Evolutionary conservation across 2,888 invertebrate species (phyloP).

Genomic region (Pammene aurita): DNA sequence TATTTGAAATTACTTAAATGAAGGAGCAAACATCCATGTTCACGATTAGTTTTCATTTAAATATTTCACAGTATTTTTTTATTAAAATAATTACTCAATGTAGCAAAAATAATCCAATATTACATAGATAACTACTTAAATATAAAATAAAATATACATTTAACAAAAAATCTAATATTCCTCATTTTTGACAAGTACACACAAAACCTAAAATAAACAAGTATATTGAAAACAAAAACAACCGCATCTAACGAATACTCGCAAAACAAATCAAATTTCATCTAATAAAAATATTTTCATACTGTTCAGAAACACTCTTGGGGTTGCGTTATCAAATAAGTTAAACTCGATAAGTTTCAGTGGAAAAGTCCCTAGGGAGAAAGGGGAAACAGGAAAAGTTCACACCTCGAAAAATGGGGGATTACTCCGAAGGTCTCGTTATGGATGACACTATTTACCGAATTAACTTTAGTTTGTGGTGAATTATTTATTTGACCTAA

Average conservation of each 20-base stretch:
- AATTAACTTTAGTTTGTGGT: not conserved
- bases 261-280: slow-evolving; percentile 45
- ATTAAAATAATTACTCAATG: no score
- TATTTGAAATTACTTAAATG: no score
- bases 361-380: slow-evolving; percentile 51
- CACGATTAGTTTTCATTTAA: no score
- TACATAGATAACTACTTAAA: no score
- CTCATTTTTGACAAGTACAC: no score
- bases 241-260: slow-evolving; percentile 31
- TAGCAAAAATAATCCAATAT: no score
- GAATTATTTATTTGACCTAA: no score
- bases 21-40: no score
- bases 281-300: slow-evolving; percentile 50
- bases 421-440: slow-evolving; percentile 45
- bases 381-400: slow-evolving; percentile 57
- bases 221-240: slow-evolving; percentile 18
- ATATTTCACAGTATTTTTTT: no score
- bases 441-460: slow-evolving; percentile 19
- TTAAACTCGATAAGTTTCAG: slow-evolving; percentile 70
- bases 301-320: slow-evolving; percentile 41
- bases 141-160: no score
- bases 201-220: slow-evolving; percentile 13
- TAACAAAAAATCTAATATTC: no score
- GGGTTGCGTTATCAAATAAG: slow-evolving; percentile 66
- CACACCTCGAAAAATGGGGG: slow-evolving; percentile 48